Base-by-base conservation (phyloP, 2,797 vertebrate species). In the Microctenopoma steveboyesi region DNA sequence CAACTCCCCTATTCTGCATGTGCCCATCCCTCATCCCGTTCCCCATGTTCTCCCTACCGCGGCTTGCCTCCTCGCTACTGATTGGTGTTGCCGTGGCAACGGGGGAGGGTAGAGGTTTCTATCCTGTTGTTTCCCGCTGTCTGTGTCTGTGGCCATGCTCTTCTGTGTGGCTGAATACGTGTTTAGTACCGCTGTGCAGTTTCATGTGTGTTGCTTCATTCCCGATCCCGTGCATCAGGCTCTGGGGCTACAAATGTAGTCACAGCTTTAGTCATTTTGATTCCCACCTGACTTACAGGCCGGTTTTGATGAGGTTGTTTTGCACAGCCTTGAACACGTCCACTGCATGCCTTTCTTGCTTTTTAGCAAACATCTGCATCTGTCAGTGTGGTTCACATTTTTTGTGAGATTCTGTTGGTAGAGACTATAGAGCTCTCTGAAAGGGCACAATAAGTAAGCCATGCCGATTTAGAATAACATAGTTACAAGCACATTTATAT, bases 81-180 rank as follows among this genome's bases (percentile, higher is more conserved):
- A 86, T 89, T 87, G 78, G 78, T 83, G 91, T 92, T 89, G 81
- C 89, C 77, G 76, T 84, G 79, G 86, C 78, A 79, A 90, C 78
- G 35, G 80, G 77, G n/a, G 11, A 76, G 75, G 70, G 69, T 81
- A 67, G 79, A 84, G 75, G 74, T 87, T 82, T 86, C 73, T 63
- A 33, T 86, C 78, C 87, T 84, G 80, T 87, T 72, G 69, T 60
- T 84, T 82, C 82, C 87, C 72, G 81, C 79, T 82, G 86, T 77
- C 75, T 64, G 73, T 52, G 52, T 77, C 52, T 64, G 73, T 52
- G 52, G 76, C 52, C 52, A 66, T 72, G 67, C 70, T 87, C 87
- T 85, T 89, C 77, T 81, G 86, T 62, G 76, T 28, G 80, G 77
- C 73, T 79, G 79, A 73, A 73, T 76, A 79, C 82, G 77, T 76